Evolutionary conservation across 2,797 vertebrate species (phyloP).

Genomic region (Fratercula arctica): DNA sequence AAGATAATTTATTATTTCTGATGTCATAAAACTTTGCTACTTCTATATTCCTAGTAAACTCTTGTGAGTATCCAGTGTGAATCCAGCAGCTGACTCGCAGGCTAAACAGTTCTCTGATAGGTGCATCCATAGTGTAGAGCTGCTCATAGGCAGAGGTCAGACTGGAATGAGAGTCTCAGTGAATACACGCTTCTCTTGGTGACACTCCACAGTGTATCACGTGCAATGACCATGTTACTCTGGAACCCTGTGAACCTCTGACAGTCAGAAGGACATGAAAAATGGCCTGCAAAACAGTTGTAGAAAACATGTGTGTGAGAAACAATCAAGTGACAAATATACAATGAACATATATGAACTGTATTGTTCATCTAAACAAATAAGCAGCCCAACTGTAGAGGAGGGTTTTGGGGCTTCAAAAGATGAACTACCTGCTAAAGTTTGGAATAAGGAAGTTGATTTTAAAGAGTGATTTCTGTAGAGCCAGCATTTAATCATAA

Average conservation of each 20-base stretch:
- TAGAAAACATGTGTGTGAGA: not conserved
- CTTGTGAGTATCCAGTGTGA: too few relatives aligned
- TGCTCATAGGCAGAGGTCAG: not conserved
- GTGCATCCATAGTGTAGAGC: not conserved
- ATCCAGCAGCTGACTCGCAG: not conserved
- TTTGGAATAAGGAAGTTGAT: not conserved
- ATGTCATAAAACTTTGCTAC: not conserved
- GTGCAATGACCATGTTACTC: not conserved
- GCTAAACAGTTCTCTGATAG: not conserved
- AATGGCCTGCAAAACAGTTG: not conserved
- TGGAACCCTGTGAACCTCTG: not conserved
- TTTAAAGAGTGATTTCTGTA: not conserved
- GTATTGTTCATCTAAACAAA: not conserved
- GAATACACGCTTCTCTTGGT: not conserved
- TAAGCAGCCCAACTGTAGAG: not conserved
- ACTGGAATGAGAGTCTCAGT: not conserved
- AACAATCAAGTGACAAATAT: not conserved
- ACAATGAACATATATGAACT: not conserved
- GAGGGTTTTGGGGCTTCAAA: not conserved
- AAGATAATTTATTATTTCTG: not conserved
- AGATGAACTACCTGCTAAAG: not conserved
- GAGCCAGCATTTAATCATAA: not conserved
- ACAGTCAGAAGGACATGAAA: not conserved
- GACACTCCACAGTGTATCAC: not conserved
- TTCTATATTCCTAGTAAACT: not conserved